Base-by-base conservation (phyloP, 2,797 vertebrate genomes). In the Smutsia temminckii region DNA sequence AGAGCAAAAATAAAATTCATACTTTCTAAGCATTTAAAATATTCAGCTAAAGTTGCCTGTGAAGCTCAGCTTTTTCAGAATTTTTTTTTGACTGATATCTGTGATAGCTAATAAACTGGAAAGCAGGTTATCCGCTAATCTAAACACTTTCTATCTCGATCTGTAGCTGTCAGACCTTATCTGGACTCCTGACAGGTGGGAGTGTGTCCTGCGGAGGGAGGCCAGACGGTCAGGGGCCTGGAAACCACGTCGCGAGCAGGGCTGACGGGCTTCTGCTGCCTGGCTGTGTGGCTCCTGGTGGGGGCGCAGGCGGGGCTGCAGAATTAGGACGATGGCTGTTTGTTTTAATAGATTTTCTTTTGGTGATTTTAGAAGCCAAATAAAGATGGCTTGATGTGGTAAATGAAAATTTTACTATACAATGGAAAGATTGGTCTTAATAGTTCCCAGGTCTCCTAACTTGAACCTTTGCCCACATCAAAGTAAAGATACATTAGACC, bases 21-120 rank as follows among this genome's bases (percentile, higher is more conserved):
- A 79, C 93, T 94, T 94, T 92, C 27, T 46, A 89, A 93, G 86
- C 77, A 85, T 95, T 95, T 93, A 85, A 94, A 97, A 89, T 90
- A 53, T 89, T 86, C 42, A 40, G 66, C 80, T 89, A 34, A 94
- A 84, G 59, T 93, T 91, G 94, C 89, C 79, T 63, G 42, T 27
- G 64, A 75, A 92, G 49, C 83, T 51, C 66, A 87, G 49, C 64
- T 57, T 72, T 85, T 93, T 59, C 34, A 64, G 49, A 32, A 34
- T 92, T 96, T 46, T 46, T 40, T 46, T 46, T 91, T 93, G 81
- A 91, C 68, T 53, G 79, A 63, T 96, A 14, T 72, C 64, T 79
- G 63, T 77, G 84, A 74, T 95, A 85, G 71, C 61, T 84, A 32
- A 66, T 92, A 90, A 96, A 66, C 77, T 92, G 93, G 71, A 75